A percentile compares a stretch with the other conserved stretches of the same genome.
phyloP scores from a whole-genome alignment of 2,888 invertebrate species.

The Alitta virens region DNA sequence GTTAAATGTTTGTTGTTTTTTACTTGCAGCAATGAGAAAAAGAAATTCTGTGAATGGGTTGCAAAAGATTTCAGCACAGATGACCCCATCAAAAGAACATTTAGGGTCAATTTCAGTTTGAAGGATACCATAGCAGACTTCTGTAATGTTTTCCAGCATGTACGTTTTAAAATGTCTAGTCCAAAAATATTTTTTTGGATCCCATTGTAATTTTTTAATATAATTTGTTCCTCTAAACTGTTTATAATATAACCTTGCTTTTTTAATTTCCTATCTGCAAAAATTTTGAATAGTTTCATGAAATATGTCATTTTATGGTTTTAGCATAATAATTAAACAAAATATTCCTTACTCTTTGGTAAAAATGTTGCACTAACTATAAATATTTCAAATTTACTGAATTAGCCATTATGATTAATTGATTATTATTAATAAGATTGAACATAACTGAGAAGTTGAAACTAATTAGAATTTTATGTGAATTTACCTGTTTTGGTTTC shows the following conservation, averaged over 20 bases:
- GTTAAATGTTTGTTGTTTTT: no score
- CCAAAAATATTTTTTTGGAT: background rate
- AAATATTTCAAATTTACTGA: no score
- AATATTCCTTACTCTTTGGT: no score
- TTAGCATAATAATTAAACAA: no score
- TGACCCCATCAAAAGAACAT: slow-evolving; percentile 35
- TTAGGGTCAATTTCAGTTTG: slow-evolving; percentile 38
- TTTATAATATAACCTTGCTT: no score
- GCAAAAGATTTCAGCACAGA: slow-evolving; percentile 40
- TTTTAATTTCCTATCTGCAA: no score
- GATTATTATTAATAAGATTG: no score
- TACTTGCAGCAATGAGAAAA: slow-evolving; percentile 5
- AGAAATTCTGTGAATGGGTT: slow-evolving; percentile 36
- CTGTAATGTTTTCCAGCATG: slow-evolving; percentile 11
- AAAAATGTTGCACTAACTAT: no score
- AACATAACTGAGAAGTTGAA: no score
- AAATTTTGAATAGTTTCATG: background rate
- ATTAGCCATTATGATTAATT: no score
- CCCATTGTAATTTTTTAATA: no score
- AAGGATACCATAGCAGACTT: slow-evolving; percentile 31
- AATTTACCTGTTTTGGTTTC: background rate
- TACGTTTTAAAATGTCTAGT: background rate
- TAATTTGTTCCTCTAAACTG: no score
- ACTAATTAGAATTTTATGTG: background rate
- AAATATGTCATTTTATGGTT: background rate